These are phyloP conservation scores for Drosophila eohydei DNA, from an alignment of 2,888 invertebrate genomes.

Conservation along the genomic window DNA sequence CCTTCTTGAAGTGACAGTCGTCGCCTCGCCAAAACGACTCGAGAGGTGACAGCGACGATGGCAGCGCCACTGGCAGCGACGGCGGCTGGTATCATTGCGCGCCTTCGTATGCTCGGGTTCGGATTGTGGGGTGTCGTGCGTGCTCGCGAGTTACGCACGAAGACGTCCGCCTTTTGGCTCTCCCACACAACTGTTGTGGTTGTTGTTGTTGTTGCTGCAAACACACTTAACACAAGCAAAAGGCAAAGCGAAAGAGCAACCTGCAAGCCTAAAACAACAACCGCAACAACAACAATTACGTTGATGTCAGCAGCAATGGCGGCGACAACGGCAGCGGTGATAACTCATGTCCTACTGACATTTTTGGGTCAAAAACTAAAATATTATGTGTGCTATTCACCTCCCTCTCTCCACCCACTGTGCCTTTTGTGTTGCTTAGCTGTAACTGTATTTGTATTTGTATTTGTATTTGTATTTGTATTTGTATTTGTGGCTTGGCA, in stretches of 20 bases:
- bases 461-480: constrained; percentile 18
- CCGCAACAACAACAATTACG: constrained; percentile 50
- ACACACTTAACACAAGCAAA: constrained; percentile 65
- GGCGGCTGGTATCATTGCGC: constrained; percentile 23
- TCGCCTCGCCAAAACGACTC: constrained; percentile 51
- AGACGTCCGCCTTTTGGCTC: constrained; percentile 36
- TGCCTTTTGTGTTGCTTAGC: constrained; percentile 23
- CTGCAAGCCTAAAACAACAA: constrained; percentile 75
- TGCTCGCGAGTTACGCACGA: constrained; percentile 51
- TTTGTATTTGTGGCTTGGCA: constrained; percentile 72
- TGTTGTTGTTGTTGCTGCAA: constrained; percentile 60
- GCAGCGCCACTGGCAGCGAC: constrained; percentile 6
- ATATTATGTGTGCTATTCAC: constrained; percentile 65
- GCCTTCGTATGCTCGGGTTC: constrained; percentile 41
- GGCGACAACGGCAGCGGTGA: constrained; percentile 61
- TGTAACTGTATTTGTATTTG: constrained; percentile 12
- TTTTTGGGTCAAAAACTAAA: constrained; percentile 81
- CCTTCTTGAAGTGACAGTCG: constrained; percentile 77
- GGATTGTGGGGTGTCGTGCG: constrained; percentile 43
- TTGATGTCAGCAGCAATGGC: constrained; percentile 60
- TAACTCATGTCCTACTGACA: constrained; percentile 80
- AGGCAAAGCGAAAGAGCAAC: constrained; percentile 68
- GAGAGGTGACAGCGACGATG: constrained; percentile 35
- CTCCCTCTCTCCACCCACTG: constrained; percentile 5
- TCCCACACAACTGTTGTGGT: constrained; percentile 26